A percentile compares a stretch with the other conserved stretches of the same genome.
phyloP scores from a whole-genome alignment of 2,888 invertebrate species.

The Megalurothrips usitatus region DNA sequence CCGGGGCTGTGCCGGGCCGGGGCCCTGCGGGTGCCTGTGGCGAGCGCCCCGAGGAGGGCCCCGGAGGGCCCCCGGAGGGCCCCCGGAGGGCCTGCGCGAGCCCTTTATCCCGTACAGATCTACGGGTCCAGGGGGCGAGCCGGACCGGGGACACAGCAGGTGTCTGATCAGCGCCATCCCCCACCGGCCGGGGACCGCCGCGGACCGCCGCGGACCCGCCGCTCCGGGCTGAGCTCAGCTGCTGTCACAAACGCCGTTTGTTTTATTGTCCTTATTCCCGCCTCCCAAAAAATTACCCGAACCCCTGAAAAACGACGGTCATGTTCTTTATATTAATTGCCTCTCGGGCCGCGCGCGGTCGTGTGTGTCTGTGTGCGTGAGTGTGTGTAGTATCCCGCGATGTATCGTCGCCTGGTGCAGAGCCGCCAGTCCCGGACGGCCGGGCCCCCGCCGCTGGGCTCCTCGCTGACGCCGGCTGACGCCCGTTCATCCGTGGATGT shows the following conservation, averaged over 20 bases:
- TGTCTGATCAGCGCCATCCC: background rate
- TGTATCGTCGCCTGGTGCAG: background rate
- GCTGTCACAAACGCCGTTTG: slow-evolving; percentile 12
- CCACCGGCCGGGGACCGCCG: background rate
- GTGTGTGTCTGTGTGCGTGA: too few relatives aligned
- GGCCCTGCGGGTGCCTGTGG: background rate
- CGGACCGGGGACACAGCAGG: slow-evolving; percentile 8
- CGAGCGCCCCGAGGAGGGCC: background rate
- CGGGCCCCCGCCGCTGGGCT: background rate
- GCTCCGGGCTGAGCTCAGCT: background rate
- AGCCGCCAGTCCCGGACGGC: background rate
- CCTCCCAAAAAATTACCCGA: slow-evolving; percentile 7
- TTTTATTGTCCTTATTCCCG: slow-evolving; percentile 14
- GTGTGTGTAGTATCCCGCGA: background rate
- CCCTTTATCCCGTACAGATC: slow-evolving; percentile 17
- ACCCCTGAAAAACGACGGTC: slow-evolving; percentile 21
- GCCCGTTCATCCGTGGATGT: background rate
- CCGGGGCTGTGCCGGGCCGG: background rate
- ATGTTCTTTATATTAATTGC: slow-evolving; percentile 22
- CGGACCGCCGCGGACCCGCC: background rate
- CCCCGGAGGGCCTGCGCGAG: background rate
- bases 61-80: background rate
- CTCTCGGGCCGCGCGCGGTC: background rate
- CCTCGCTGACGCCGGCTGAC: background rate
- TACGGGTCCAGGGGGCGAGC: background rate